A percentile compares a stretch with the other conserved stretches of the same genome.
Evolutionary conservation across 2,113 vertebrate genomes (phyloP).

Genomic region (Phocoena phocoena): DNA sequence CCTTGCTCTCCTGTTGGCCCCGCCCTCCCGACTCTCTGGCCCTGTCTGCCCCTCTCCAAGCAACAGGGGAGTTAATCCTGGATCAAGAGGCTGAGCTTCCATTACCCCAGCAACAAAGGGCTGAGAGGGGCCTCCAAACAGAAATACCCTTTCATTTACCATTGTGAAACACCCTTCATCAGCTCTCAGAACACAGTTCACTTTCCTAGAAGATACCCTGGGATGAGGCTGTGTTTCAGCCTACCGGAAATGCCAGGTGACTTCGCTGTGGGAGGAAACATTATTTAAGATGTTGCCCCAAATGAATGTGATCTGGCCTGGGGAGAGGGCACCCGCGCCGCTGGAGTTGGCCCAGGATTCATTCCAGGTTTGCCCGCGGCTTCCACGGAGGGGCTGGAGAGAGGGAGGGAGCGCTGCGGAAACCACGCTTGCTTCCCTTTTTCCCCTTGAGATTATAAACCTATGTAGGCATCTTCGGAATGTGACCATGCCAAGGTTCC

Average conservation of each 20-base stretch:
- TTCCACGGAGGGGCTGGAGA: neutral
- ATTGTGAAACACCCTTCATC: neutral
- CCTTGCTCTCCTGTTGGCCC: neutral
- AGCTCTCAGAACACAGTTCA: neutral
- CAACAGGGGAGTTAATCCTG: neutral
- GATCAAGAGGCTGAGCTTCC: neutral
- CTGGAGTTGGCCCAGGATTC: neutral
- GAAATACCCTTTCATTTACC: neutral
- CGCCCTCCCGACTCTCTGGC: neutral
- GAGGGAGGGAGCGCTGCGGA: neutral
- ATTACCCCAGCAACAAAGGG: neutral
- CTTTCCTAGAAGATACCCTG: neutral
- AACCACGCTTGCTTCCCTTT: neutral
- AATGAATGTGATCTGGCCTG: neutral
- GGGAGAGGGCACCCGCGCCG: neutral
- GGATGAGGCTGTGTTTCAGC: neutral
- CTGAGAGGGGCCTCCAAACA: neutral
- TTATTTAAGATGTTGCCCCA: neutral
- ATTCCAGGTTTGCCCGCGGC: neutral
- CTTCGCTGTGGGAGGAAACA: neutral
- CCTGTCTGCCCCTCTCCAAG: neutral
- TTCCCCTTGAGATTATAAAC: neutral
- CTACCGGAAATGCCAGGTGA: neutral
- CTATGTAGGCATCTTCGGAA: neutral
- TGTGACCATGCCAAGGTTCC: neutral